phyloP scores from a whole-genome alignment of 1,140 invertebrate genomes.

The Ridgeia piscesae region DNA sequence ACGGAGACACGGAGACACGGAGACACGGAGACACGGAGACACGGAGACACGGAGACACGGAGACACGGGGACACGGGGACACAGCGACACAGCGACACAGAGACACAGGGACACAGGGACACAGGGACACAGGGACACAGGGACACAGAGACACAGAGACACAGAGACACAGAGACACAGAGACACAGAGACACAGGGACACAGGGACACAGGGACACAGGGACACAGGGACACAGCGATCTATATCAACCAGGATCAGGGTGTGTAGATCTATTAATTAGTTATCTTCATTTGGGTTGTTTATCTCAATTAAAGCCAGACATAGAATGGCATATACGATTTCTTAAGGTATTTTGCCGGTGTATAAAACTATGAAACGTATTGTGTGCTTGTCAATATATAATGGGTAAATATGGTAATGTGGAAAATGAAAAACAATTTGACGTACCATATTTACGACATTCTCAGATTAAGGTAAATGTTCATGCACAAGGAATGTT shows the following conservation, averaged over 20 bases:
- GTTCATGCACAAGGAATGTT: background rate
- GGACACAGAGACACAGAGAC: no score
- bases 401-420: background rate
- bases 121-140: no score
- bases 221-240: no score
- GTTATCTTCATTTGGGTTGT: background rate
- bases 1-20: no score
- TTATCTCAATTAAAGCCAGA: background rate
- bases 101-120: no score
- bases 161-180: no score
- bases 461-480: background rate
- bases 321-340: background rate
- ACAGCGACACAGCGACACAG: no score
- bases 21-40: no score
- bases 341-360: background rate
- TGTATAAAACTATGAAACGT: background rate
- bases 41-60: no score
- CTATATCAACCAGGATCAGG: background rate
- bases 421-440: background rate
- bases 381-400: background rate
- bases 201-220: no score
- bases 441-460: background rate
- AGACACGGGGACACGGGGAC: no score
- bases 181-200: no score
- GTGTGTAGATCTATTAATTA: background rate